Evolutionary conservation across 2,888 invertebrate species (phyloP).

Genomic region (Malthinus flaveolus): DNA sequence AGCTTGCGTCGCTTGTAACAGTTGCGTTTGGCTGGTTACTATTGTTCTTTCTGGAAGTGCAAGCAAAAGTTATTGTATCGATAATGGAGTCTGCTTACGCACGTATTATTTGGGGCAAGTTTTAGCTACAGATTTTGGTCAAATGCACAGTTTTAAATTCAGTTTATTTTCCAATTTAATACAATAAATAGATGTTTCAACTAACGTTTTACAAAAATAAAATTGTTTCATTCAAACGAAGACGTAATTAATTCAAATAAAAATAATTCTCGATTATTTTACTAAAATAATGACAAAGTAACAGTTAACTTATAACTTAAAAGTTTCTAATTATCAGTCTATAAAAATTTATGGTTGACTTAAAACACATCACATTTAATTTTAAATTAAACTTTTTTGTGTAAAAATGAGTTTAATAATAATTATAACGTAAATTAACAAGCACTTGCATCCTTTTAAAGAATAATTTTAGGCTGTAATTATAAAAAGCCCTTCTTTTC

Average conservation of each 20-base stretch:
- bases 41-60: slow-evolving; percentile 35
- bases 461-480: too few relatives aligned
- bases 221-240: background rate
- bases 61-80: too few relatives aligned
- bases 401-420: too few relatives aligned
- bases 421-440: too few relatives aligned
- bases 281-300: background rate
- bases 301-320: background rate
- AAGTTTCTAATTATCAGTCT: background rate
- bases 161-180: slow-evolving; percentile 1
- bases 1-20: slow-evolving; percentile 38
- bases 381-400: too few relatives aligned
- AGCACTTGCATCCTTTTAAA: too few relatives aligned
- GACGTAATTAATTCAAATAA: background rate
- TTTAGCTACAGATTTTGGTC: too few relatives aligned
- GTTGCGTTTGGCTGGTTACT: slow-evolving; percentile 42
- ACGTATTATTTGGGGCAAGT: too few relatives aligned
- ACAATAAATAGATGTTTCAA: background rate
- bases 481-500: too few relatives aligned
- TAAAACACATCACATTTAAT: background rate
- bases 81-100: too few relatives aligned
- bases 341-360: slow-evolving; percentile 3
- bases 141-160: background rate
- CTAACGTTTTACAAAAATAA: background rate
- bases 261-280: background rate